Percentiles rank a stretch among this genome's conserved stretches.
phyloP scores from a whole-genome alignment of 2,888 invertebrate genomes.

The Limnephilus marmoratus region DNA sequence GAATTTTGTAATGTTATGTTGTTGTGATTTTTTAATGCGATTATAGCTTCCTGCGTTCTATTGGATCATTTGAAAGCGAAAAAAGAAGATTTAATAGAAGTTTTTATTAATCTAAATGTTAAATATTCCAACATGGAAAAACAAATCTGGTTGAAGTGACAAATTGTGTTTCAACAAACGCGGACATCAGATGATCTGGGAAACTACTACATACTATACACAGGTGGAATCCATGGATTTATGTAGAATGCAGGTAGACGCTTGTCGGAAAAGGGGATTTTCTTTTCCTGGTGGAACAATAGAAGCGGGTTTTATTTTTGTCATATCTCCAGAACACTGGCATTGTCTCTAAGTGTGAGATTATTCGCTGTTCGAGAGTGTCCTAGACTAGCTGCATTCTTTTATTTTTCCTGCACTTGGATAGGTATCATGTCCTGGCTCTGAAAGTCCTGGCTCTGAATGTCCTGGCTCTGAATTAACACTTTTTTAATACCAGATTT shows the following conservation, averaged over 20 bases:
- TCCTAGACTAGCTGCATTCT: not conserved
- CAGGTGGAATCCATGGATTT: not conserved
- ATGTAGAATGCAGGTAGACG: not conserved
- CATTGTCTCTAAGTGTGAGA: constrained; percentile 30
- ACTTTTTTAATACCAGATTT: not conserved
- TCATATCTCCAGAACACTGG: constrained; percentile 13
- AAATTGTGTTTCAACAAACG: no score
- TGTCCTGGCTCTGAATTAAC: not conserved
- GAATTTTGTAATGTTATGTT: no score
- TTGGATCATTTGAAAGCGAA: not conserved
- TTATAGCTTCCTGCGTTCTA: not conserved
- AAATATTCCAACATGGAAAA: not conserved
- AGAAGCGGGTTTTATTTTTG: constrained; percentile 11
- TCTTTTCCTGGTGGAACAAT: constrained; percentile 25
- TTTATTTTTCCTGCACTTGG: not conserved
- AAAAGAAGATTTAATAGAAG: not conserved
- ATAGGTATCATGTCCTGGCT: not conserved
- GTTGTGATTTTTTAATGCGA: not conserved
- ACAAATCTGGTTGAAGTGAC: no score
- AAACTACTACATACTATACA: not conserved
- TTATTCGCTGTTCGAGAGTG: not conserved
- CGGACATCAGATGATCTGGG: not conserved
- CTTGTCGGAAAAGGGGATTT: not conserved
- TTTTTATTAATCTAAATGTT: not conserved
- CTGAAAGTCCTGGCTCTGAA: not conserved